These are phyloP conservation scores for Polyommatus iphigenia DNA, from an alignment of 2,888 invertebrate species.

Conservation along the genomic window DNA sequence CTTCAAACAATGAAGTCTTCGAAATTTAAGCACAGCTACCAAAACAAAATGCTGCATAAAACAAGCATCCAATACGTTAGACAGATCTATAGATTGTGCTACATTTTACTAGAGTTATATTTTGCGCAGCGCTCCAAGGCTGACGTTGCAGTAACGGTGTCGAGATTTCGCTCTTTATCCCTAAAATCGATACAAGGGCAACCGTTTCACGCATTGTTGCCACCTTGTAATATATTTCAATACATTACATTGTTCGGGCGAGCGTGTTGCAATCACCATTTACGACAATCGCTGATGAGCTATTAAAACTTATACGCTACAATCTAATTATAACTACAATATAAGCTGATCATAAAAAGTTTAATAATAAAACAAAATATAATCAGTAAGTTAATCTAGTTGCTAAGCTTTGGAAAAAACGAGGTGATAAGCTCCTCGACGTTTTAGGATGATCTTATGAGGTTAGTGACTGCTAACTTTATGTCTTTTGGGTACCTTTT, in stretches of 20 bases:
- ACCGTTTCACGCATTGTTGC: slow-evolving; percentile 46
- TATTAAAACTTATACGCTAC: neutral
- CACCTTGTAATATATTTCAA: slow-evolving; percentile 32
- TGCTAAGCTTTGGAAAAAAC: neutral
- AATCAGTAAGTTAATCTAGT: neutral
- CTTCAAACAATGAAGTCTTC: too few relatives aligned
- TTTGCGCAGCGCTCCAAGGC: slow-evolving; percentile 33
- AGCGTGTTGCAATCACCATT: slow-evolving; percentile 9
- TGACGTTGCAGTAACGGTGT: slow-evolving; percentile 34
- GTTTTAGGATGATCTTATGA: neutral
- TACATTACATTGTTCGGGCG: slow-evolving; percentile 15
- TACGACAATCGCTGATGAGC: neutral
- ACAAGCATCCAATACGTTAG: neutral
- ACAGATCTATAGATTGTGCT: neutral
- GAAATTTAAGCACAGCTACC: neutral
- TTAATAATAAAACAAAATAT: neutral
- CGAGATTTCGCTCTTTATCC: slow-evolving; percentile 56
- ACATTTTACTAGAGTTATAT: slow-evolving; percentile 2
- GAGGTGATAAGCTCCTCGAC: neutral
- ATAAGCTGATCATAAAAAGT: slow-evolving; percentile 1
- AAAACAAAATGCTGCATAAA: neutral
- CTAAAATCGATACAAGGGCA: slow-evolving; percentile 54
- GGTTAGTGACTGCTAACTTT: neutral
- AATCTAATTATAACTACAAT: neutral
- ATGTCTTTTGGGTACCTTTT: neutral